Base-by-base conservation (phyloP, 1,140 invertebrate species). In the Euglossa dilemma region DNA sequence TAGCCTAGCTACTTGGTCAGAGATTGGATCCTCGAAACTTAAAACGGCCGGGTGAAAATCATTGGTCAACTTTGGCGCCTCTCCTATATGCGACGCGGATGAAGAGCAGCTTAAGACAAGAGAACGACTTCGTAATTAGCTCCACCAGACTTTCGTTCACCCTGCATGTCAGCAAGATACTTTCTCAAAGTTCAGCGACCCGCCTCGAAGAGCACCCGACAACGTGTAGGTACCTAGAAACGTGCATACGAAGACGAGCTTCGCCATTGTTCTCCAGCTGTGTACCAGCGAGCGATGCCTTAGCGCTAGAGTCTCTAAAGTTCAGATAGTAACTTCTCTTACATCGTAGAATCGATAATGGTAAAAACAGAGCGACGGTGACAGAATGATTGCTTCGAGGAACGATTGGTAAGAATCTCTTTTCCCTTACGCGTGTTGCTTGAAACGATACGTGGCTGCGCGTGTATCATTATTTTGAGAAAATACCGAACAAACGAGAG, bases 321-420 rank as follows among this genome's bases (percentile, higher is more conserved):
- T 71, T 61, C 18, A 50, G 57, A 61, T 61, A 52, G 20, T 59
- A 70, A 47, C 18, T 70, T 59, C n/a, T 79, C n/a, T 79, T 59
- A 54, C n/a, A 52, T 25, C n/a, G 11, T 64, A 74, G 23, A 73
- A 36, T 63, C 45, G 59, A 36, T 25, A 50, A 47, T 57, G 20
- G 23, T 54, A 69, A 36, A 47, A 69, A 79, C 25, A 67, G 12
- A 59, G 25, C n/a, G 54, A 57, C 36, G 25, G 8, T 70, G 66
- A 78, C 57, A 70, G 25, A 70, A 59, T 47, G 77, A 70, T 79
- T 79, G 43, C 25, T 50, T 76, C 20, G 45, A 76, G 57, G 43
- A 59, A 59, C 66, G 45, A 61, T 59, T 59, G 56, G 25, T 59
- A 69, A 18, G 7, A 80, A 80, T 80, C 56, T 80, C 66, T 77